These are phyloP conservation scores for Spilarctia lutea DNA, from an alignment of 2,888 invertebrate genomes.

Conservation along the genomic window DNA sequence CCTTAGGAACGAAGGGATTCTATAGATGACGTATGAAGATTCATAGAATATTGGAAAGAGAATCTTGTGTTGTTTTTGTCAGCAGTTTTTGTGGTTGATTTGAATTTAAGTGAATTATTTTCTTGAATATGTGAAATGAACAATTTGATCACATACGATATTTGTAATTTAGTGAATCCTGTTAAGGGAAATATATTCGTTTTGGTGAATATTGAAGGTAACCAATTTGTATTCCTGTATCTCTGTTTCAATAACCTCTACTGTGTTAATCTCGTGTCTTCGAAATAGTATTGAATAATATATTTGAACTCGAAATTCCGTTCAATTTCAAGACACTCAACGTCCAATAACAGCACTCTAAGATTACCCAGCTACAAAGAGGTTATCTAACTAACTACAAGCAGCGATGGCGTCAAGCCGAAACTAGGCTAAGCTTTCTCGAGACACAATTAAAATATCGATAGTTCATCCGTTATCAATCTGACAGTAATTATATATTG, in stretches of 20 bases:
- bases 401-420: constrained; percentile 17
- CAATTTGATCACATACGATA: neutral
- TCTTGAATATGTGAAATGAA: neutral
- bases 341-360: neutral
- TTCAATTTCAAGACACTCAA: neutral
- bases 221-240: neutral
- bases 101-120: neutral
- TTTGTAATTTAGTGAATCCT: neutral
- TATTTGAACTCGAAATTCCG: neutral
- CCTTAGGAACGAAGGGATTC: constrained; percentile 30
- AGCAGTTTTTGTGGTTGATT: neutral
- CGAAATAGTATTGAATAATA: neutral
- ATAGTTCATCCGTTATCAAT: constrained; percentile 37
- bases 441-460: constrained; percentile 48
- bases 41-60: constrained; percentile 20
- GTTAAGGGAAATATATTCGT: too few relatives aligned
- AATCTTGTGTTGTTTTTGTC: neutral
- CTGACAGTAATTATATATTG: constrained; percentile 37
- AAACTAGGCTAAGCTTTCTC: constrained; percentile 41
- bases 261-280: neutral
- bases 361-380: neutral
- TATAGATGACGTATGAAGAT: constrained; percentile 41
- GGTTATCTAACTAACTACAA: too few relatives aligned
- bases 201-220: too few relatives aligned
- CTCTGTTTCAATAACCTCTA: neutral